These are phyloP conservation scores for Papilio polytes DNA, from an alignment of 1,140 invertebrate genomes.

Conservation along the genomic window DNA sequence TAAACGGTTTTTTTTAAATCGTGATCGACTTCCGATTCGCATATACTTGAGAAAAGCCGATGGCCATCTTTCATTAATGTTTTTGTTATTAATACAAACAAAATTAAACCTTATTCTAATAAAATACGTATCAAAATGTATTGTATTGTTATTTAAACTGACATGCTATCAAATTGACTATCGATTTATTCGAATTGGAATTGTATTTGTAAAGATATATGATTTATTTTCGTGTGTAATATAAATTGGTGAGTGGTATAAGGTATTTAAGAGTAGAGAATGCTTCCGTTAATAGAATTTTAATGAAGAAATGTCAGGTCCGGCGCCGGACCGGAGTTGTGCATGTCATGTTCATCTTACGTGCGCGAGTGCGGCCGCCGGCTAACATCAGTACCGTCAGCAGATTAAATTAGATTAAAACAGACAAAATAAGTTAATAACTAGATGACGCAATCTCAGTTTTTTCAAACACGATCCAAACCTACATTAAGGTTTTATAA, in stretches of 20 bases:
- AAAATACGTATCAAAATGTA: constrained; percentile 34
- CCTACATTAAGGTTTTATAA: too few relatives aligned
- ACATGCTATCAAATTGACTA: constrained; percentile 35
- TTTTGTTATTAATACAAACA: constrained; percentile 46
- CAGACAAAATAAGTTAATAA: neutral
- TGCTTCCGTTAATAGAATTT: constrained; percentile 82
- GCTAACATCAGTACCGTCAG: constrained; percentile 54
- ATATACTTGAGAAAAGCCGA: constrained; percentile 53
- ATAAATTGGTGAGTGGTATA: constrained; percentile 44
- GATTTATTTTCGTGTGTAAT: constrained; percentile 44
- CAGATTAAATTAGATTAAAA: constrained; percentile 58
- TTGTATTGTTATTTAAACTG: constrained; percentile 27
- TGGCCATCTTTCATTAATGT: constrained; percentile 57
- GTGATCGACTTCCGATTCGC: constrained; percentile 75
- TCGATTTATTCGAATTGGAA: constrained; percentile 23
- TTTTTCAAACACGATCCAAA: too few relatives aligned
- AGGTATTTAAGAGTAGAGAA: constrained; percentile 63
- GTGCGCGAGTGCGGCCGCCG: constrained; percentile 61
- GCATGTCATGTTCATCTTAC: constrained; percentile 79
- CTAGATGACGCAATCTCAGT: too few relatives aligned
- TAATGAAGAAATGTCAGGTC: constrained; percentile 80
- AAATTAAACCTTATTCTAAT: constrained; percentile 45
- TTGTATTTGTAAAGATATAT: constrained; percentile 35
- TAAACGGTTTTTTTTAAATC: constrained; percentile 50
- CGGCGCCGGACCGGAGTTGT: constrained; percentile 59